Base-by-base conservation (phyloP, 2,888 invertebrate genomes). In the Balanococcus diminutus region DNA sequence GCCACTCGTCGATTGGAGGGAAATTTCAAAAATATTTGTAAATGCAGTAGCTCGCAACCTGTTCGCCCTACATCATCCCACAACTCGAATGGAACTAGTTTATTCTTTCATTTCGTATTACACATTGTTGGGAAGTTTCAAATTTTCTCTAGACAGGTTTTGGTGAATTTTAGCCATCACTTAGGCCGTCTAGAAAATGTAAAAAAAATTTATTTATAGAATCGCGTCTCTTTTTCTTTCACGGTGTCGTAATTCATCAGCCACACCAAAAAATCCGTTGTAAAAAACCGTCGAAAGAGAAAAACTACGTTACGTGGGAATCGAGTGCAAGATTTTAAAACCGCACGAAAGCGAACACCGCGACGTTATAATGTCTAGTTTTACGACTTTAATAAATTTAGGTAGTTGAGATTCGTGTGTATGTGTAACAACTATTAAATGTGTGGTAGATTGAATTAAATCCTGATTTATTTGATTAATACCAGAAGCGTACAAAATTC, bases 281-380 rank as follows among this genome's bases (percentile, higher is more conserved):
- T n/a, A 31, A 28, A 72, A 32, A 72, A 25, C 28, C 67, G 16
- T 67, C 28, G 67, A 67, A 19, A 25, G 22, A 25, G 67, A 67
- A 25, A 61, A 61, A 67, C 8, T 9, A 28, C 9, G 25, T 16
- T 16, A 14, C n/a, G 72, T 72, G 31, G 72, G 31, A 67, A 28
- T 72, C 46, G 72, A 31, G 31, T n/a, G 28, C 31, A 31, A 72
- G 16, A 72, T 31, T 25, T 72, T 72, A 72, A 25, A 2, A 8
- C 2, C 9, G 61, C 61, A 11, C n/a, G 9, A 36, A 36, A 36
- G n/a, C 36, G 36, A 36, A 36, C 16, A 46, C n/a, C 46, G 46
- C 16, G 46, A 46, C n/a, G n/a, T 46, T 46, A n/a, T 72, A 31
- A 72, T 72, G 31, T 72, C 72, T 72, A 72, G 72, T 72, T 72